Conservation (phyloP, 37 sponge, comb jelly and placozoan species). For the Chondrilla cf. caribensis region DNA sequence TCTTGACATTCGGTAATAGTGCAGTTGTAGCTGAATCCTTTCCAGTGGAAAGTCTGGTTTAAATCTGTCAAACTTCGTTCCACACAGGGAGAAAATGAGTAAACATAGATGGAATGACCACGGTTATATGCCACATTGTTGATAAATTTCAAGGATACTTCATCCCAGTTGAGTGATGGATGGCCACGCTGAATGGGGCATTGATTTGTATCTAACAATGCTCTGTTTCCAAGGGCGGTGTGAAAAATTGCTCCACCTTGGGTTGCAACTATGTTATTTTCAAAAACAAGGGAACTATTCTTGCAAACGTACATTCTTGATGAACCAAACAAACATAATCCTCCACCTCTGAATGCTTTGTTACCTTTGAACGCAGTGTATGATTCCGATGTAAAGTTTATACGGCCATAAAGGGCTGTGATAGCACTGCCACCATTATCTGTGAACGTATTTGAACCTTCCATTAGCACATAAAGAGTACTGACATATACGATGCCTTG, state of each 20-base stretch:
- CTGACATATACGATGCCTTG: neutral
- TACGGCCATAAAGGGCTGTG: neutral
- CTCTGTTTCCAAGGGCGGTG: conserved; percentile 16
- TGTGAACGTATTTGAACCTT: neutral
- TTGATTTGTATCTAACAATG: neutral
- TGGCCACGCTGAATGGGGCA: conserved; percentile 50
- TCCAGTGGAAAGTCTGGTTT: conserved; percentile 26
- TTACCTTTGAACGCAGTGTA: neutral
- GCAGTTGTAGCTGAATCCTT: neutral
- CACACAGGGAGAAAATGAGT: conserved; percentile 50
- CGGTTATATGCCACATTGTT: conserved; percentile 24
- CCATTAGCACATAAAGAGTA: neutral
- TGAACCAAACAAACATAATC: conserved; percentile 28
- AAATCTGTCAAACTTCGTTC: neutral
- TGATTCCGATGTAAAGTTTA: neutral
- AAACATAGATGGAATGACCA: conserved; percentile 39
- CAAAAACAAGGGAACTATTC: conserved; percentile 22
- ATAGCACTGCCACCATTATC: neutral
- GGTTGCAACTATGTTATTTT: conserved; percentile 24
- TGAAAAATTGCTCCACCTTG: conserved; percentile 59
- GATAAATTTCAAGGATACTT: conserved; percentile 28
- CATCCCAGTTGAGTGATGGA: conserved; percentile 29
- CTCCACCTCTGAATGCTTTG: conserved; percentile 16
- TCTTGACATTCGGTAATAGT: neutral
- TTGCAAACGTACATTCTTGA: neutral